Evolutionary conservation across 2,888 invertebrate species (phyloP), one percentile per base, ranked within the genome.

Genomic region (Phortica okadai): DNA sequence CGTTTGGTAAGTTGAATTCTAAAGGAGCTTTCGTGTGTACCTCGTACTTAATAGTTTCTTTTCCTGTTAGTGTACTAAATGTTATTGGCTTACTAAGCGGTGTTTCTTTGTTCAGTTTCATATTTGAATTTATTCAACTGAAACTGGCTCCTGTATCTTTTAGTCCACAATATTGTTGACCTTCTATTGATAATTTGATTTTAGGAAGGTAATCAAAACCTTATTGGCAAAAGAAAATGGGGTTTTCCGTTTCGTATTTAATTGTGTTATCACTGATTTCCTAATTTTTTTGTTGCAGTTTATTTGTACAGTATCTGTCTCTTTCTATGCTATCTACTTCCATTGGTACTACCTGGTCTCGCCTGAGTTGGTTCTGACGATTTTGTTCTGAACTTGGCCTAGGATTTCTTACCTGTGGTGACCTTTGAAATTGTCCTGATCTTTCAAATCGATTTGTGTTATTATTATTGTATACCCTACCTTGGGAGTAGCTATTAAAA

Each of bases 111-210:
- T 7, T 7, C 45, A 45, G 45, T 74, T 59, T 33, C 56, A 59
- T 14, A 59, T 59, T 77, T 25, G 50, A 74, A 59, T 67, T 45
- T 14, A 78, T 74, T 25, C 74, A 54, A 14, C 74, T 76, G 1
- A 77, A 54, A 42, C 54, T 78, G 1, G 56, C 78, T 21, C 70
- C 72, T 41, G 76, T 74, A 66, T 78, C 76, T 76, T 74, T 76
- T 33, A 76, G 25, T 21, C 54, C 54, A 54, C 54, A 54, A 14
- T 54, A 59, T 16, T 59, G 70, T 70, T 6, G 41, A 67, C 6
- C 33, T 72, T 69, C 73, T 33, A 21, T 62, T 56, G 33, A 42
- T 33, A 54, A 44, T 42, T 58, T 75, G 54, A 74, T 73, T 33
- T 44, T 62, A 14, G 41, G 73, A 50, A 59, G 8, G 10, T 5